Evolutionary conservation across 2,797 vertebrate species (phyloP), one percentile per base, ranked within the genome.

Genomic region (Allobates femoralis): DNA sequence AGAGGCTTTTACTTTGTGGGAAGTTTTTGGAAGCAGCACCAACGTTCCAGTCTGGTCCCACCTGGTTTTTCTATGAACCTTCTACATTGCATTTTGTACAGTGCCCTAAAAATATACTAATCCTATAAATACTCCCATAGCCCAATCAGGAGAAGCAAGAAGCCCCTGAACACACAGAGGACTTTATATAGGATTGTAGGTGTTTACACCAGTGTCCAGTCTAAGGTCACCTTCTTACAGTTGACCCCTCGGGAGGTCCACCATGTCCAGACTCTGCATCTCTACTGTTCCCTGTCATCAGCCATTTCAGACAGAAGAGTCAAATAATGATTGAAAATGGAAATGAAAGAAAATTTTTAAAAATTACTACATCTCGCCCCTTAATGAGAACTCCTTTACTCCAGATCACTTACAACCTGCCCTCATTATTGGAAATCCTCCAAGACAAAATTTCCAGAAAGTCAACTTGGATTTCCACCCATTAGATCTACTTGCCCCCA

Each of bases 81-180:
- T 34, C 28, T 21, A 18, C 46, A 53, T 76, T 77, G 10, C 51
- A 34, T 4, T 56, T 21, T 32, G 50, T 30, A 30, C 8, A 1
- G 2, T 30, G 28, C 51, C 74, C 74, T 77, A 77, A 77, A 77
- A 77, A 77, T 77, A 77, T 23, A 18, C 75, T 12, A 77, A 77
- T 19, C 6, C 18, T 32, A 77, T 55, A 56, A 77, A 77, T 56
- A 50, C 37, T n/a, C 10, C 3, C 1, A 41, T 19, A 19, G 15
- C 26, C 21, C 56, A 60, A 60, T n/a, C 7, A 60, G 7, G 21
- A 23, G 23, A 60, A 60, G 56, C 56, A 62, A 4, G 26, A 62
- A 4, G 26, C 62, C 62, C 14, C 62, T 26, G n/a, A n/a, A n/a
- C n/a, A n/a, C n/a, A n/a, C n/a, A n/a, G n/a, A n/a, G n/a, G 30